Base-by-base conservation (phyloP, 2,797 vertebrate genomes). In the Lacerta bilineata region DNA sequence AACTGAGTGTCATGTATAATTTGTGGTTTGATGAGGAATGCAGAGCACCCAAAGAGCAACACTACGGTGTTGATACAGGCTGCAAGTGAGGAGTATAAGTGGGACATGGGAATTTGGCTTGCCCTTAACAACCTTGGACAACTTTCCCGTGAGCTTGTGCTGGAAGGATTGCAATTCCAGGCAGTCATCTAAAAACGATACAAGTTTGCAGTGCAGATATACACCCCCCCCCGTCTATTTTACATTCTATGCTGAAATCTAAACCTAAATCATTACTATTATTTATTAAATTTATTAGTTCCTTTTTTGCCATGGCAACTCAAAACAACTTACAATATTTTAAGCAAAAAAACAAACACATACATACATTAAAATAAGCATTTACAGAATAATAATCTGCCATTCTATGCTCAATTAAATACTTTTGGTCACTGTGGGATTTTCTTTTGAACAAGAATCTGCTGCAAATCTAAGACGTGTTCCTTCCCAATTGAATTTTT, bases 401-500 rank as follows among this genome's bases (percentile, higher is more conserved):
- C 72, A 74, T 74, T 74, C 72, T 74, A 39, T 20, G 61, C 61
- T 64, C 61, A 64, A 23, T 8, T 74, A 20, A 20, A 17, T 27
- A 36, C 36, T 74, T 36, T 36, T 74, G 72, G 72, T 36, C 72
- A 39, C 72, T 5, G 36, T 39, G 72, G 72, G 36, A 74, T 74
- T 74, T 55, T 55, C 50, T 15, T 15, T 55, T 55, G n/a, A 29
- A 15, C 15, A 72, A 72, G 15, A 33, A 33, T 72, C 71, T 72
- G 71, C 33, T 72, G 71, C n/a, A 36, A 36, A 33, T 94, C 93
- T 96, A 97, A 96, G 96, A 96, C 93, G 91, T 89, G 80, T 75
- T 90, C 85, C 88, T 95, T 95, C 95, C 96, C 39, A 96, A 92
- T 96, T 96, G 96, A 95, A 96, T 96, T 95, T 96, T 93, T 84